A percentile compares a stretch with the other conserved stretches of the same genome.
Evolutionary conservation across 2,888 invertebrate genomes (phyloP).

Genomic region (Drosophila kokeensis): DNA sequence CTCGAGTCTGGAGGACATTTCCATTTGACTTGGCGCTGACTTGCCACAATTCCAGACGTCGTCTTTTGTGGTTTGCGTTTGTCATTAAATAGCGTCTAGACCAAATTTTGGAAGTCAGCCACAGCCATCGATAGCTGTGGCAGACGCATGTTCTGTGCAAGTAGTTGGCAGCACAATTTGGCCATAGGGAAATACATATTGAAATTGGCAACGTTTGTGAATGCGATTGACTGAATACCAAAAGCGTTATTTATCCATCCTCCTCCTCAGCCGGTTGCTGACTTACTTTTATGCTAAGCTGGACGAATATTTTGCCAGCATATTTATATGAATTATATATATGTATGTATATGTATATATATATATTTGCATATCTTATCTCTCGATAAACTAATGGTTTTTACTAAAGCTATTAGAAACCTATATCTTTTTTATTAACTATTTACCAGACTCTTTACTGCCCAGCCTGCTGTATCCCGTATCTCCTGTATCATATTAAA

Average conservation of each 20-base stretch:
- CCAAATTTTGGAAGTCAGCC: slow-evolving; percentile 49
- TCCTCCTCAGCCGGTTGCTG: slow-evolving; percentile 17
- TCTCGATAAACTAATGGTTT: neutral
- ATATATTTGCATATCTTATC: neutral
- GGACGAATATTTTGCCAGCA: slow-evolving; percentile 22
- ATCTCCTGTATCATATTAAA: slow-evolving; percentile 40
- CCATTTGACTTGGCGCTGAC: slow-evolving; percentile 75
- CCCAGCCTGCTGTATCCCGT: neutral
- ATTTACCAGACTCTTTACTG: slow-evolving; percentile 5
- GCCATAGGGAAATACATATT: slow-evolving; percentile 58
- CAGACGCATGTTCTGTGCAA: slow-evolving; percentile 36
- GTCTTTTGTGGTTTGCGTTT: slow-evolving; percentile 75
- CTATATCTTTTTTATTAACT: neutral
- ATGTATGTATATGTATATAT: neutral
- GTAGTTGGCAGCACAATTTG: slow-evolving; percentile 59
- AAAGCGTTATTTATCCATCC: slow-evolving; percentile 22
- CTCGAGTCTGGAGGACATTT: slow-evolving; percentile 38
- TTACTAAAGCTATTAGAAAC: neutral
- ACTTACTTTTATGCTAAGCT: slow-evolving; percentile 56
- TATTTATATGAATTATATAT: slow-evolving; percentile 1
- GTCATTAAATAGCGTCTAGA: slow-evolving; percentile 76
- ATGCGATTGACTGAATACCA: slow-evolving; percentile 56
- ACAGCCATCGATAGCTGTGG: slow-evolving; percentile 62
- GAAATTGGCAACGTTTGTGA: slow-evolving; percentile 69
- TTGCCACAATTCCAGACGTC: slow-evolving; percentile 63